Evolutionary conservation across 2,888 invertebrate species (phyloP).

Genomic region (Neoaliturus tenellus): DNA sequence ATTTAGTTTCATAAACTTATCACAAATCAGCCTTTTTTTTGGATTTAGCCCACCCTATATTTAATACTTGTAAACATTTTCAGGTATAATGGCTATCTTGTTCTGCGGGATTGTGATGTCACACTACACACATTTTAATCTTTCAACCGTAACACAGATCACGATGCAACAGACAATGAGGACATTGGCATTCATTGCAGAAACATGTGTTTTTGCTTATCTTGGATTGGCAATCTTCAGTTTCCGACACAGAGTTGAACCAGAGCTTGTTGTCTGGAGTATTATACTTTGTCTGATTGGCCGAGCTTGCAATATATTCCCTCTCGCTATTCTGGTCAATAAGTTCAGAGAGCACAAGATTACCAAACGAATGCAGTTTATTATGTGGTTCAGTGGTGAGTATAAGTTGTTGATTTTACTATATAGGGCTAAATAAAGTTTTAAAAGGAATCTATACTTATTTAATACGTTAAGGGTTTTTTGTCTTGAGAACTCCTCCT

Average conservation of each 20-base stretch:
- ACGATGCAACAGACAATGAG: constrained; percentile 99
- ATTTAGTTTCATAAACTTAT: too few species aligned
- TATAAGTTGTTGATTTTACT: constrained; percentile 60
- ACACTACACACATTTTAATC: constrained; percentile 98
- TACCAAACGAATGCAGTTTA: constrained; percentile 98
- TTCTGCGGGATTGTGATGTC: constrained; percentile 99
- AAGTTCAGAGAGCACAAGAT: constrained; percentile 98
- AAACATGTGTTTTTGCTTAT: constrained; percentile 99
- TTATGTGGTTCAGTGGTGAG: constrained; percentile 98
- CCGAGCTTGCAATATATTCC: constrained; percentile 97
- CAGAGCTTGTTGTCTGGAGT: constrained; percentile 90
- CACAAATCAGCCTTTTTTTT: too few species aligned
- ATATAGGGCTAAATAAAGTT: background rate
- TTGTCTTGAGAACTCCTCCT: too few species aligned
- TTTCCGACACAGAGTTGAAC: constrained; percentile 88
- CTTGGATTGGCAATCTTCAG: constrained; percentile 96
- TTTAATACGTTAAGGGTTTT: too few species aligned
- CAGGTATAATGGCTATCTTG: constrained; percentile 99
- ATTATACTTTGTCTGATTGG: constrained; percentile 94
- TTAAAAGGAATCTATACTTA: background rate
- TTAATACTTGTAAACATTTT: constrained; percentile 60
- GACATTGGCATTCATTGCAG: constrained; percentile 97
- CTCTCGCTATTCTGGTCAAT: constrained; percentile 94
- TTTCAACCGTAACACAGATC: constrained; percentile 98
- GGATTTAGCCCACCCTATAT: too few species aligned